Percentiles rank a stretch among this genome's conserved stretches.
Conservation (phyloP, 2,797 vertebrate genomes). For the Artibeus lituratus region DNA sequence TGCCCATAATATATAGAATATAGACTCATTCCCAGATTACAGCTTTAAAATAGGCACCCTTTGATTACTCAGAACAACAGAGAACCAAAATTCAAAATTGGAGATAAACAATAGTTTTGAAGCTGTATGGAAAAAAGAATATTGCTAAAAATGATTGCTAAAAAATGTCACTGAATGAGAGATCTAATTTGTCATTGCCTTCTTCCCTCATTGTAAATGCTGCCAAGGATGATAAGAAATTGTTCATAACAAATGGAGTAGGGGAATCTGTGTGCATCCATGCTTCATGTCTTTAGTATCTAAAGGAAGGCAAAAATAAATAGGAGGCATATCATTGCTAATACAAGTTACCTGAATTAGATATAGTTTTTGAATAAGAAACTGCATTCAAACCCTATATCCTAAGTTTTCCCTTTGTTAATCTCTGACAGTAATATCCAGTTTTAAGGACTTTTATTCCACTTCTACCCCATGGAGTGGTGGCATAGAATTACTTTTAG, state of each 20-base stretch:
- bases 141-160: conserved; percentile 6
- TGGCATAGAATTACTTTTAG: neutral
- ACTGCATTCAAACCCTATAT: neutral
- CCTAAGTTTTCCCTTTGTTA: neutral
- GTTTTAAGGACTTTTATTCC: neutral
- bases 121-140: conserved; percentile 36
- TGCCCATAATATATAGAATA: conserved; percentile 6
- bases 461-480: neutral
- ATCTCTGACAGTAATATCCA: neutral
- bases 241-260: conserved; percentile 42
- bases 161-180: conserved; percentile 25
- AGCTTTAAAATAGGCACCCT: neutral
- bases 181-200: conserved; percentile 32
- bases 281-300: conserved; percentile 26
- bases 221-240: conserved; percentile 28
- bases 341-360: neutral
- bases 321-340: conserved; percentile 54
- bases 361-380: neutral
- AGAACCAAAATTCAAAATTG: conserved; percentile 35
- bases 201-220: conserved; percentile 27
- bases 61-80: conserved; percentile 14
- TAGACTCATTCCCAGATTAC: neutral
- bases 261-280: neutral
- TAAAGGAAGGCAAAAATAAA: conserved; percentile 42
- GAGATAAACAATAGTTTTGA: neutral